These are phyloP conservation scores for Rhincodon typus DNA, from an alignment of 2,797 vertebrate species.

Conservation along the genomic window DNA sequence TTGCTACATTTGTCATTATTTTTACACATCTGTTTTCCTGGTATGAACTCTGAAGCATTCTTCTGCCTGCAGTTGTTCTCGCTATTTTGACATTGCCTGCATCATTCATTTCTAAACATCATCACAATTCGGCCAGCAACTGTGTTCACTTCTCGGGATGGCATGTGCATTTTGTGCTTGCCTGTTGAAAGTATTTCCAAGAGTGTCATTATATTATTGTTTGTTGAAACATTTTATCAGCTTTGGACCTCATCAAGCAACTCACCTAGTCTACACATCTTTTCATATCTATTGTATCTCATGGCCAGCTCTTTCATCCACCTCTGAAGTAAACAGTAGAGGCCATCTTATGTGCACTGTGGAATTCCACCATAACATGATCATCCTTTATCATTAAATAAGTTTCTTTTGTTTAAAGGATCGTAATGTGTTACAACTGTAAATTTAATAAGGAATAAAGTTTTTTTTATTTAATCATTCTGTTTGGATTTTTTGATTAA, in stretches of 20 bases:
- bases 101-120: background rate
- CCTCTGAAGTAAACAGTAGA: background rate
- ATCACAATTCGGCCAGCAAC: background rate
- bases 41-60: slow-evolving; percentile 39
- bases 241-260: slow-evolving; percentile 24
- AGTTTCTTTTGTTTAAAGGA: slow-evolving; percentile 21
- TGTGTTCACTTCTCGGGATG: background rate
- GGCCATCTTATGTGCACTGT: slow-evolving; percentile 9
- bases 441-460: slow-evolving; percentile 30
- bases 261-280: slow-evolving; percentile 17
- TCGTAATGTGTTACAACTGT: slow-evolving; percentile 31
- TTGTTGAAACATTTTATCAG: slow-evolving; percentile 2
- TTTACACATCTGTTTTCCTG: background rate
- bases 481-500: slow-evolving; percentile 35
- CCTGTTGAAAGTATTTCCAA: too few species aligned
- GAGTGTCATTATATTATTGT: too few species aligned
- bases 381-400: background rate
- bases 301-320: background rate
- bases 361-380: slow-evolving; percentile 23
- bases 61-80: slow-evolving; percentile 37
- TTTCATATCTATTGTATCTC: background rate
- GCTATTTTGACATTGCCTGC: slow-evolving; percentile 25
- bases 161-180: slow-evolving; percentile 33
- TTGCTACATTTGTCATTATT: slow-evolving; percentile 37
- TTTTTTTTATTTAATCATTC: background rate